Conservation (phyloP, 2,797 vertebrate species). For the Esox masquinongy region DNA sequence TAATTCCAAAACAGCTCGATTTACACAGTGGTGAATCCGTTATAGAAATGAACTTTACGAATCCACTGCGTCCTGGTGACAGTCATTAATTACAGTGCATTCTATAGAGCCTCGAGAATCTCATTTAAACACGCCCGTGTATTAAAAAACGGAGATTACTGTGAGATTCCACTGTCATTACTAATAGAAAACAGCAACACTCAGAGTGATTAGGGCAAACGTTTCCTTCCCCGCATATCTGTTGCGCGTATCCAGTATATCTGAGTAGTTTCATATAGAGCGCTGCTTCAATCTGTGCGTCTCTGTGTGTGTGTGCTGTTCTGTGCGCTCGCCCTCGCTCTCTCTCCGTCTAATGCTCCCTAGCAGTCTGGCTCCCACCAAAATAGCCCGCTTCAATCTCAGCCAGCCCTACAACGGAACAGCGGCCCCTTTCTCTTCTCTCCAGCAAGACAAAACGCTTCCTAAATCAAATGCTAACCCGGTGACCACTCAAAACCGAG, state of each 20-base stretch:
- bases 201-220: conserved; percentile 11
- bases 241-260: conserved; percentile 56
- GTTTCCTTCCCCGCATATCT: conserved; percentile 42
- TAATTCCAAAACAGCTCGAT: conserved; percentile 17
- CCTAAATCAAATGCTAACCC: conserved; percentile 80
- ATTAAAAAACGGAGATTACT: conserved; percentile 10
- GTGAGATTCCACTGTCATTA: conserved; percentile 31
- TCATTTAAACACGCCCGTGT: conserved; percentile 9
- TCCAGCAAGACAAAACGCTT: conserved; percentile 82
- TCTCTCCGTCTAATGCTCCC: conserved; percentile 66
- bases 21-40: conserved; percentile 33
- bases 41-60: conserved; percentile 46
- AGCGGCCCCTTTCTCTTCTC: conserved; percentile 75
- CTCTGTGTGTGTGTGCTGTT: conserved; percentile 47
- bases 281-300: conserved; percentile 50
- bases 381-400: conserved; percentile 76
- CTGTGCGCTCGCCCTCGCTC: conserved; percentile 33
- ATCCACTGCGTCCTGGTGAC: conserved; percentile 22
- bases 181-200: conserved; percentile 33
- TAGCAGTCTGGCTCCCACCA: conserved; percentile 70
- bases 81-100: conserved; percentile 54
- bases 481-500: conserved; percentile 72
- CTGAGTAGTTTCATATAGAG: conserved; percentile 37
- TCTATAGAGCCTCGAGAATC: conserved; percentile 21
- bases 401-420: conserved; percentile 57